phyloP scores from a whole-genome alignment of 1,140 invertebrate genomes.

The Plectrocnemia conspersa region DNA sequence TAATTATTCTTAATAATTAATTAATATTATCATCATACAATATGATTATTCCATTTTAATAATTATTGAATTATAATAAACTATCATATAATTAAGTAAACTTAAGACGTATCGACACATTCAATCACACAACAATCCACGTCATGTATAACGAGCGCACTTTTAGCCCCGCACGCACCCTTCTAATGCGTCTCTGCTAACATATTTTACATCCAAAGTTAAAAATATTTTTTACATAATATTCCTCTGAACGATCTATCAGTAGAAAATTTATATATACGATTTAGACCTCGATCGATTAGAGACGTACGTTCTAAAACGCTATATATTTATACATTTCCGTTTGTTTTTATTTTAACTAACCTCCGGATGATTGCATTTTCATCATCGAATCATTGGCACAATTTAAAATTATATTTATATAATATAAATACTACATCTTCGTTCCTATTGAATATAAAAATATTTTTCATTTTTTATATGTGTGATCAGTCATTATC shows the following conservation, averaged over 20 bases:
- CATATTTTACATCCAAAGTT: neutral
- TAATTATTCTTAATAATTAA: conserved; percentile 31
- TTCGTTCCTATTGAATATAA: conserved; percentile 12
- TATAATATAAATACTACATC: conserved; percentile 1
- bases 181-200: too few relatives aligned
- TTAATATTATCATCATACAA: conserved; percentile 28
- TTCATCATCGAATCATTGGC: conserved; percentile 11
- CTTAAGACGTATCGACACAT: conserved; percentile 3
- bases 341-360: neutral
- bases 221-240: conserved; percentile 2
- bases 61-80: conserved; percentile 22
- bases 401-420: conserved; percentile 17
- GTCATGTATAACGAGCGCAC: neutral
- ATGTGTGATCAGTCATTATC: conserved; percentile 12
- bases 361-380: neutral
- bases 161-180: neutral
- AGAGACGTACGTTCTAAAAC: neutral
- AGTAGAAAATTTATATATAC: conserved; percentile 6
- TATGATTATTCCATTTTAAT: conserved; percentile 34
- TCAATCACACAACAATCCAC: neutral
- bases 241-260: conserved; percentile 4
- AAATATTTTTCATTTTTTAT: conserved; percentile 13
- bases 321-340: neutral
- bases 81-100: conserved; percentile 28
- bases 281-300: conserved; percentile 9